Evolutionary conservation across 2,888 invertebrate genomes (phyloP), one percentile per base, ranked within the genome.

Genomic region (Salticus scenicus): DNA sequence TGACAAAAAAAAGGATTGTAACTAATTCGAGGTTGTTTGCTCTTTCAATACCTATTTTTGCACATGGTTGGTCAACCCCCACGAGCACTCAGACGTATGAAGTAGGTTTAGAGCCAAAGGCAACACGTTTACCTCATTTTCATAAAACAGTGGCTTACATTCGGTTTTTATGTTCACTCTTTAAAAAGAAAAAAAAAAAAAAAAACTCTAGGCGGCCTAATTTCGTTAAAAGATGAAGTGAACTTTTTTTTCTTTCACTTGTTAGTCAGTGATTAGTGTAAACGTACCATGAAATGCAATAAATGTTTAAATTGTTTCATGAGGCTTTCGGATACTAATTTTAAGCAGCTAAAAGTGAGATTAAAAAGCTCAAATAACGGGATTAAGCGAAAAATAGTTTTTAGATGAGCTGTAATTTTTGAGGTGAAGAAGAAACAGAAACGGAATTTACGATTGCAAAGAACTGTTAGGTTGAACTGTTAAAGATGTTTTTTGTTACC

Each of bases 121-220:
- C 67, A 33, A 37, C 67, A 17, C 17, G n/a, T 67, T 67, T 67
- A 67, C 67, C 67, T 33, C 67, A 33, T 67, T 67, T 67, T 67
- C 67, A 20, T 20, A 66, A 66, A 67, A 33, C n/a, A 20, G 57
- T 5, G 37, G 67, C 10, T 31, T 28, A 33, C 67, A 67, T 67
- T 37, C 91, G 92, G 89, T 92, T 92, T 69, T 91, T 92, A 89
- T 89, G 57, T 17, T 24, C 57, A 57, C 20, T 47, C 42, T 47
- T 24, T 57, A n/a, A n/a, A n/a, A n/a, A n/a, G n/a, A n/a, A n/a
- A n/a, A n/a, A n/a, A n/a, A n/a, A n/a, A n/a, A n/a, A n/a, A n/a
- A n/a, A n/a, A n/a, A n/a, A n/a, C 57, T 57, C 24, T 57, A 24
- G 24, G 57, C 24, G 57, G 57, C 57, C 57, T 57, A 57, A 5